phyloP scores from a whole-genome alignment of 2,797 vertebrate genomes.

The Xenops minutus region DNA sequence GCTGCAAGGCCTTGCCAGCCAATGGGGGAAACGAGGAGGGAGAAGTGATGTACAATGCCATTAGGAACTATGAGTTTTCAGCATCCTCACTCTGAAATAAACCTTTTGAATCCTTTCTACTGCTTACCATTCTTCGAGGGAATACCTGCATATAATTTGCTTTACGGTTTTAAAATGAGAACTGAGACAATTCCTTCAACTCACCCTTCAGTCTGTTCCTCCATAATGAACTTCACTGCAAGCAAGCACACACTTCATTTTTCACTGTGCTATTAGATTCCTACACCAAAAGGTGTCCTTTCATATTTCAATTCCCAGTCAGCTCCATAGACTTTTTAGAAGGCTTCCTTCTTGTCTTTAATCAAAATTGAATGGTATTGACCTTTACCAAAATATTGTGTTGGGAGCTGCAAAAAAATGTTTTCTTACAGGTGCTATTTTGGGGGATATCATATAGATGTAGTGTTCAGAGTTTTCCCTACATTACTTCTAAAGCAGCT shows the following conservation, averaged over 20 bases:
- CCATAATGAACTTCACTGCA: background rate
- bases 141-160: too few species aligned
- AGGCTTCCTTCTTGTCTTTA: background rate
- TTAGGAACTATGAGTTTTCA: too few species aligned
- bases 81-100: too few species aligned
- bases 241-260: background rate
- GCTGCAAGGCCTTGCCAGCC: too few species aligned
- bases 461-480: background rate
- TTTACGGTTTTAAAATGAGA: background rate
- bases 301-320: background rate
- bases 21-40: too few species aligned
- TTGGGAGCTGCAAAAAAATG: background rate
- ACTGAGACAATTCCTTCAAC: background rate
- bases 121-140: too few species aligned
- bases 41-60: too few species aligned
- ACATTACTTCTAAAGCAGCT: background rate
- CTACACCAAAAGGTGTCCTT: background rate
- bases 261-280: background rate
- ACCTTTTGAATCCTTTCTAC: too few species aligned
- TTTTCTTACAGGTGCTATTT: background rate
- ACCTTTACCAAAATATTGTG: background rate
- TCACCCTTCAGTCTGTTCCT: background rate
- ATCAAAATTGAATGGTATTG: background rate
- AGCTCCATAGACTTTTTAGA: background rate
- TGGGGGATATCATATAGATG: background rate